Conservation (phyloP, 2,113 vertebrate species). For the Tapirus terrestris region DNA sequence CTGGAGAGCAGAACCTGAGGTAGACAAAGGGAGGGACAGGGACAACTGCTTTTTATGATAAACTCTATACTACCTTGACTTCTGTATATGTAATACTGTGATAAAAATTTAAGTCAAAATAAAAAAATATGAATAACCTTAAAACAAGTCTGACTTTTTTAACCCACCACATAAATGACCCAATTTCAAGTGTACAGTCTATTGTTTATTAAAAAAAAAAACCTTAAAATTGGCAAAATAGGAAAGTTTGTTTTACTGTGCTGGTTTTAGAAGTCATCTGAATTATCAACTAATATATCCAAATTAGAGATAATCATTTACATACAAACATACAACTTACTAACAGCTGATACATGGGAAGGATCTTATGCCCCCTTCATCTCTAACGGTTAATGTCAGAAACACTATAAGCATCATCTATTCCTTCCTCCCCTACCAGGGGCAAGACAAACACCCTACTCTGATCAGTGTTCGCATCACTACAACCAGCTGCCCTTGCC, state of each 20-base stretch:
- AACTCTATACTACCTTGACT: not conserved
- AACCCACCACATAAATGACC: not conserved
- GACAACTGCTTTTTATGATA: not conserved
- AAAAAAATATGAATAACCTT: not conserved
- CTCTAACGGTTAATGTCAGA: not conserved
- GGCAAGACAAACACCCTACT: not conserved
- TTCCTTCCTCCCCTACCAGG: not conserved
- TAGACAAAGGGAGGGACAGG: not conserved
- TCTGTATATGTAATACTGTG: not conserved
- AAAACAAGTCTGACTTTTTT: not conserved
- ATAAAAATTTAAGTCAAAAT: conserved; percentile 6
- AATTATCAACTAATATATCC: not conserved
- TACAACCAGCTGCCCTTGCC: not conserved
- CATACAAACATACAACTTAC: not conserved
- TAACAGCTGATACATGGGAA: not conserved
- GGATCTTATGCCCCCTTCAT: not conserved
- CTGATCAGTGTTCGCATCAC: not conserved
- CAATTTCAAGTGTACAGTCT: not conserved
- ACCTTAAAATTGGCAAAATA: not conserved
- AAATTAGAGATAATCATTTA: not conserved
- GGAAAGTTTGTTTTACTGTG: not conserved
- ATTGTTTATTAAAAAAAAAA: not conserved
- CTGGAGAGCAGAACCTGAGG: not conserved
- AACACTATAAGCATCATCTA: not conserved
- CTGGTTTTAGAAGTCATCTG: conserved; percentile 16